Conservation (phyloP, 2,888 invertebrate genomes). For the Anaspis maculata region DNA sequence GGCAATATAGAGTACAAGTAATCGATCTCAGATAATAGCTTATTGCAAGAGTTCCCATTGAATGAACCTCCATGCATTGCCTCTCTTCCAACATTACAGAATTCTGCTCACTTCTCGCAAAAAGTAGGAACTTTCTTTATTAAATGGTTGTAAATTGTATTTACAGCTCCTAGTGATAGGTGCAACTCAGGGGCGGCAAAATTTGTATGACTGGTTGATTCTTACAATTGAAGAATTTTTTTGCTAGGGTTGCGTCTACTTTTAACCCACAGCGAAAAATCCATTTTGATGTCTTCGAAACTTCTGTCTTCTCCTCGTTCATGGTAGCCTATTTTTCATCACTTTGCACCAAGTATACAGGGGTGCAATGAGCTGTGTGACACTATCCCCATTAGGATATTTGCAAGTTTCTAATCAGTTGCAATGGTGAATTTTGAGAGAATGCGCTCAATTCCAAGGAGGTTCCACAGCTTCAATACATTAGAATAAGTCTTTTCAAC, state of each 20-base stretch:
- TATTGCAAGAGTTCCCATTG: background rate
- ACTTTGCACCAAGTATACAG: background rate
- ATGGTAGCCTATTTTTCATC: background rate
- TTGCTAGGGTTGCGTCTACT: background rate
- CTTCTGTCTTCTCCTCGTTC: background rate
- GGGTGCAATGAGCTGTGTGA: background rate
- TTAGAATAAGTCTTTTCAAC: background rate
- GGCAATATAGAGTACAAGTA: background rate
- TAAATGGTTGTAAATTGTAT: background rate
- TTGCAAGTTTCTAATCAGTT: background rate
- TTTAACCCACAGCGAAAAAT: background rate
- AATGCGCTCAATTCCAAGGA: background rate
- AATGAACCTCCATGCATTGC: background rate
- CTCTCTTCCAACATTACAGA: background rate
- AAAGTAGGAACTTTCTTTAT: background rate
- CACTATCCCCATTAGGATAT: background rate
- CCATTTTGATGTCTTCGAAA: background rate
- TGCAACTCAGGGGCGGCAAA: background rate
- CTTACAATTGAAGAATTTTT: background rate
- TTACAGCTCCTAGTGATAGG: background rate
- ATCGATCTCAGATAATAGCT: background rate
- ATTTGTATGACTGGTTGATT: background rate
- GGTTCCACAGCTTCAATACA: background rate
- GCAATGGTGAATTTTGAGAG: background rate
- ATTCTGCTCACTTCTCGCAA: background rate